Conservation (phyloP, 2,797 vertebrate species). For the Microcaecilia unicolor region DNA sequence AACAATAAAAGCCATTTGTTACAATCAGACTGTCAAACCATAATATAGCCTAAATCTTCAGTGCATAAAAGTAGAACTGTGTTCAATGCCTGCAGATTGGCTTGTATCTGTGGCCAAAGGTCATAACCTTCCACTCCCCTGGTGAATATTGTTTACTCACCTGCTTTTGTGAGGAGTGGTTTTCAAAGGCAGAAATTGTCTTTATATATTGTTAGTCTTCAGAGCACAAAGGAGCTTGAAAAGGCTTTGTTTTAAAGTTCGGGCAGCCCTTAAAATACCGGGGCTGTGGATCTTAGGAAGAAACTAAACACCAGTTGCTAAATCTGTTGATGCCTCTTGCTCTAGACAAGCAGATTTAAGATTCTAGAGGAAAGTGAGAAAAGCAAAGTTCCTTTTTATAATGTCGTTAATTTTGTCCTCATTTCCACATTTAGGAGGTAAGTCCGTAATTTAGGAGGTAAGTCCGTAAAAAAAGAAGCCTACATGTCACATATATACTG, state of each 20-base stretch:
- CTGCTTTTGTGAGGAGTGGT: neutral
- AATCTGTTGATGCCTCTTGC: too few relatives aligned
- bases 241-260: accelerated
- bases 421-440: too few relatives aligned
- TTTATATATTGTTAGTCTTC: neutral
- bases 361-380: too few relatives aligned
- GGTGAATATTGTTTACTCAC: neutral
- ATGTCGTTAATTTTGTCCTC: too few relatives aligned
- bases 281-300: too few relatives aligned
- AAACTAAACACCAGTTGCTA: too few relatives aligned
- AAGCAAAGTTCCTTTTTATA: too few relatives aligned
- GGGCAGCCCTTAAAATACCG: neutral
- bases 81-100: neutral
- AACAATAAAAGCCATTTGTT: neutral
- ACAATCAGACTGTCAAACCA: neutral
- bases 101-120: neutral
- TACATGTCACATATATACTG: too few relatives aligned
- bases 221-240: neutral
- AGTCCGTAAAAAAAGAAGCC: too few relatives aligned
- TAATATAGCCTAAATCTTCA: neutral
- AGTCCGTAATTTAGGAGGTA: too few relatives aligned
- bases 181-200: accelerated
- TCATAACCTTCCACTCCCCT: neutral
- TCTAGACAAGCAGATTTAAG: too few relatives aligned
- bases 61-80: neutral